Base-by-base conservation (phyloP, 2,888 invertebrate genomes). In the Meganola albula region DNA sequence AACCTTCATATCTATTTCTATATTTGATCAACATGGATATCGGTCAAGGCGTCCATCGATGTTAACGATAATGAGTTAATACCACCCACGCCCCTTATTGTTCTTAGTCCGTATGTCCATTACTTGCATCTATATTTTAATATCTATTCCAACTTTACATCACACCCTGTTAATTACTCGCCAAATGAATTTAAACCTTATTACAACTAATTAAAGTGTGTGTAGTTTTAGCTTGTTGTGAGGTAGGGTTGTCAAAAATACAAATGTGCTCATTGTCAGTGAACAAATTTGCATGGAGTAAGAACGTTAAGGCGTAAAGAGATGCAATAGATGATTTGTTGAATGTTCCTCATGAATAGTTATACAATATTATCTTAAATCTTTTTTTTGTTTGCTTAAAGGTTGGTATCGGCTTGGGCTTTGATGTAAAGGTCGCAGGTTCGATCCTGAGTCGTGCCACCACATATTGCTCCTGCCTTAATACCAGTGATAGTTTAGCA, bases 1-100 rank as follows among this genome's bases (percentile, higher is more conserved):
- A n/a, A n/a, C n/a, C n/a, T n/a, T n/a, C n/a, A n/a, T n/a, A n/a
- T n/a, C n/a, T n/a, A n/a, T n/a, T n/a, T n/a, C n/a, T n/a, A n/a
- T n/a, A n/a, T n/a, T n/a, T n/a, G n/a, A 60, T 70, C 63, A 66
- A 49, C 62, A 71, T 73, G 74, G 63, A 83, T 76, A 77, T 78
- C 76, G 84, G 84, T 80, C 84, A 84, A 83, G 84, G 84, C 61
- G 76, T 76, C 76, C 77, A 74, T 74, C 65, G 61, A 70, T 66
- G 58, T 56, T 53, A 59, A 58, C 57, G 55, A 52, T 74, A 76
- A 78, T 79, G 78, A 80, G 75, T 77, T 74, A 76, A 77, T 74
- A 62, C 74, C 44, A 58, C 84, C 84, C 76, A 85, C 84, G 73
- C 82, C 78, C 63, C 56, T 65, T 71, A 84, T 84, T 85, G 83